Evolutionary conservation across 1,140 invertebrate species (phyloP).

Genomic region (Phymastichus coffea): DNA sequence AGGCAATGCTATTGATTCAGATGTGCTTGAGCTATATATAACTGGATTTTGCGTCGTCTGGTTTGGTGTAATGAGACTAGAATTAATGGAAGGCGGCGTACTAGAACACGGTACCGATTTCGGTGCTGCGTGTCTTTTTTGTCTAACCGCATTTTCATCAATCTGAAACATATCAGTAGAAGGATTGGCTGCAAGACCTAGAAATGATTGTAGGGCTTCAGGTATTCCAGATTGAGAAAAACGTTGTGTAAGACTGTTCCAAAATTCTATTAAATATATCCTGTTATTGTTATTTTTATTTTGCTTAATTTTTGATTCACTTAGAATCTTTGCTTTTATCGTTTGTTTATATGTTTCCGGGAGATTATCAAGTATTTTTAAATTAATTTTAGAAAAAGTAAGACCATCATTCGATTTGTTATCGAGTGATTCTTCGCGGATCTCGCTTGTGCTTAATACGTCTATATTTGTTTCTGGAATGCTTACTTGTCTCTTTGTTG

Average conservation of each 20-base stretch:
- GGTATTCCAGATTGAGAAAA: background rate
- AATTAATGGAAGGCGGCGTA: too few species aligned
- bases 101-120: too few species aligned
- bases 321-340: conserved; percentile 1
- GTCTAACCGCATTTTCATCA: background rate
- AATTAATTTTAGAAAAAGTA: background rate
- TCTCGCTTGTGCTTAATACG: background rate
- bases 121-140: background rate
- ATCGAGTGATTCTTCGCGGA: background rate
- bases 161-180: conserved; percentile 18
- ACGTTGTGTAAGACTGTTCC: background rate
- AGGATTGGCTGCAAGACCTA: conserved; percentile 3
- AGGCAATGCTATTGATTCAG: too few species aligned
- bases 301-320: background rate
- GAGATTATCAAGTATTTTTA: conserved; percentile 2
- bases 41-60: too few species aligned
- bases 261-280: background rate
- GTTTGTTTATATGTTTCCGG: background rate
- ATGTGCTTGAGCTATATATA: too few species aligned
- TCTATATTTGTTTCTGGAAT: background rate
- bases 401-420: background rate
- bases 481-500: conserved; percentile 12
- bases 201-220: conserved; percentile 1
- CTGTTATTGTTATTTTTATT: background rate
- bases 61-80: too few species aligned